Percentiles rank a stretch among this genome's conserved stretches.
Conservation (phyloP, 1,140 invertebrate species). For the Contarinia nasturtii region DNA sequence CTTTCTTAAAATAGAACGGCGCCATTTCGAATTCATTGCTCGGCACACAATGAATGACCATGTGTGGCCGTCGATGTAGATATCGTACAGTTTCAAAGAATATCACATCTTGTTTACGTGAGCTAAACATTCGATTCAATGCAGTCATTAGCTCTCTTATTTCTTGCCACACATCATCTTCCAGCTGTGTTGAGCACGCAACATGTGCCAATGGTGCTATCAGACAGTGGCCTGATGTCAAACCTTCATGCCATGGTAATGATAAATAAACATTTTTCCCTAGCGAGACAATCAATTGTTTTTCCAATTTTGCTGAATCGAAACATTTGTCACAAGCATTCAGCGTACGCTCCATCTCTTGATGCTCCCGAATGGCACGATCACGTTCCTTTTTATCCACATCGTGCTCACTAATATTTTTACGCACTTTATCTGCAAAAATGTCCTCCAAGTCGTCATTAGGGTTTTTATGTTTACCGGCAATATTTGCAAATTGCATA, state of each 20-base stretch:
- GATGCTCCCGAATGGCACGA: constrained; percentile 53
- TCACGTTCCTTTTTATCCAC: constrained; percentile 40
- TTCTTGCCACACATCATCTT: constrained; percentile 89
- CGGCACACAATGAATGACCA: constrained; percentile 77
- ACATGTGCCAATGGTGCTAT: constrained; percentile 71
- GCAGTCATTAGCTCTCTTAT: constrained; percentile 56
- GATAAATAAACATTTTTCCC: constrained; percentile 65
- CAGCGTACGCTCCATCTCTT: constrained; percentile 42
- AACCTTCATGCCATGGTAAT: constrained; percentile 54
- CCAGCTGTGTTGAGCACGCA: constrained; percentile 53
- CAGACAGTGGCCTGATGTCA: constrained; percentile 75
- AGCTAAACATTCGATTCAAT: constrained; percentile 57
- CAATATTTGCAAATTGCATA: constrained; percentile 54
- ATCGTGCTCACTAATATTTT: constrained; percentile 42
- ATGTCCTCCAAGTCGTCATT: constrained; percentile 75
- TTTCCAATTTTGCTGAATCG: constrained; percentile 57
- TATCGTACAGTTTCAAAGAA: constrained; percentile 78
- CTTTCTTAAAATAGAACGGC: constrained; percentile 97
- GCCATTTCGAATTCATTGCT: constrained; percentile 33
- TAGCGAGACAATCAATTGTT: constrained; percentile 72
- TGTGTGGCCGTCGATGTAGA: constrained; percentile 60
- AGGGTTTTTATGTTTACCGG: constrained; percentile 41
- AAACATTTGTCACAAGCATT: constrained; percentile 71
- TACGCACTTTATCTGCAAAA: constrained; percentile 37
- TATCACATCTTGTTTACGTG: constrained; percentile 55